Percentiles rank a stretch among this genome's conserved stretches.
Conservation (phyloP, 2,797 vertebrate genomes). For the Odontamblyopus lacepedii region DNA sequence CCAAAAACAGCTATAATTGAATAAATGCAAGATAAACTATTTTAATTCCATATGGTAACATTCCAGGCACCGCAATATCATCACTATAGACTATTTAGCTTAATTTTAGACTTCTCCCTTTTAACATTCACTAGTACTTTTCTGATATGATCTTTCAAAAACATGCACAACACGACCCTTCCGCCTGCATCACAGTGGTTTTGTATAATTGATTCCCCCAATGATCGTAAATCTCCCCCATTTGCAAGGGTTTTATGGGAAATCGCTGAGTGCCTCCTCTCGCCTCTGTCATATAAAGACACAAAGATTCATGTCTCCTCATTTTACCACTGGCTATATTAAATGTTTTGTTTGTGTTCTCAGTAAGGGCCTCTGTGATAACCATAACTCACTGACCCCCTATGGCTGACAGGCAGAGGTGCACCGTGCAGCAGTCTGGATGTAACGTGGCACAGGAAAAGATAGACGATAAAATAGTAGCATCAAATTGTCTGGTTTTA, state of each 20-base stretch:
- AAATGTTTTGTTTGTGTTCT: constrained; percentile 54
- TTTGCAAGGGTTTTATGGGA: constrained; percentile 21
- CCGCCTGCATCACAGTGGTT: constrained; percentile 28
- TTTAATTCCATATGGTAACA: too few relatives aligned
- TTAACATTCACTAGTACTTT: not conserved
- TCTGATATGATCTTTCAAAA: not conserved
- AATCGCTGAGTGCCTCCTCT: constrained; percentile 11
- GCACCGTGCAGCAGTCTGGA: constrained; percentile 16
- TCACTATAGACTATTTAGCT: not conserved
- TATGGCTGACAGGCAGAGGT: constrained; percentile 37
- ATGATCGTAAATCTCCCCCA: constrained; percentile 26
- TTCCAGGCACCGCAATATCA: not conserved
- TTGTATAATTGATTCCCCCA: constrained; percentile 61
- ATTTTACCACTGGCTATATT: constrained; percentile 28
- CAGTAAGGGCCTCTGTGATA: constrained; percentile 39
- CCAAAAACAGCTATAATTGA: too few relatives aligned
- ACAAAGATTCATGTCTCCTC: constrained; percentile 24
- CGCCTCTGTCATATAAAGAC: constrained; percentile 28
- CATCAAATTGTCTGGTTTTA: not conserved
- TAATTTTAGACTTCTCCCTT: not conserved
- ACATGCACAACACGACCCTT: not conserved
- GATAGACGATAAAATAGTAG: not conserved
- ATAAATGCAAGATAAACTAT: too few relatives aligned
- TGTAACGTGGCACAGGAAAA: constrained; percentile 19
- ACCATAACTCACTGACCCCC: constrained; percentile 40